Evolutionary conservation across 2,113 vertebrate genomes (phyloP).

Genomic region (Tachysurus fulvidraco): DNA sequence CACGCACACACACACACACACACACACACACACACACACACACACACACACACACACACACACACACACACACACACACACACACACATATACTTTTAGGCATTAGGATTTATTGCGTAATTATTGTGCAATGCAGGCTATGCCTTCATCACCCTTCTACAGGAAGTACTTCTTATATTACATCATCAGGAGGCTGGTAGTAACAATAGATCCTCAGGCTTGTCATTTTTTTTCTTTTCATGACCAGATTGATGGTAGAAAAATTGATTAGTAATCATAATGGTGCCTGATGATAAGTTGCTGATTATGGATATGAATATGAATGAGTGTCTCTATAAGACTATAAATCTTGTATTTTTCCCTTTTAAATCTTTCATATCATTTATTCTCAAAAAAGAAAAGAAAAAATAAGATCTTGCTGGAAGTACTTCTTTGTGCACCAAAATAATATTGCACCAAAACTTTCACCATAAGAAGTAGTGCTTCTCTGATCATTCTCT

Average conservation of each 20-base stretch:
- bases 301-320: neutral
- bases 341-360: conserved; percentile 27
- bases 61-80: neutral
- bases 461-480: neutral
- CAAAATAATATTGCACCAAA: neutral
- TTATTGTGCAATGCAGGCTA: conserved; percentile 21
- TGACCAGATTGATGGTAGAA: neutral
- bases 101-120: neutral
- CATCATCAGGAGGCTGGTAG: neutral
- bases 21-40: conserved; percentile 10
- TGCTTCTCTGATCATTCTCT: too few relatives aligned
- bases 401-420: neutral
- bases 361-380: neutral
- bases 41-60: conserved; percentile 7
- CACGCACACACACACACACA: conserved; percentile 5
- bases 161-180: conserved; percentile 6
- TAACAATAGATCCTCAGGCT: neutral
- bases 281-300: neutral
- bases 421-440: neutral
- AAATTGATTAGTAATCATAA: neutral
- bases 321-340: neutral
- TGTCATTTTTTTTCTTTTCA: neutral
- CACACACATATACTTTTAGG: neutral
- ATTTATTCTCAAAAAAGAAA: neutral
- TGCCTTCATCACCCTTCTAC: neutral